Evolutionary conservation across 2,797 vertebrate species (phyloP).

Genomic region (Poecile montanus): DNA sequence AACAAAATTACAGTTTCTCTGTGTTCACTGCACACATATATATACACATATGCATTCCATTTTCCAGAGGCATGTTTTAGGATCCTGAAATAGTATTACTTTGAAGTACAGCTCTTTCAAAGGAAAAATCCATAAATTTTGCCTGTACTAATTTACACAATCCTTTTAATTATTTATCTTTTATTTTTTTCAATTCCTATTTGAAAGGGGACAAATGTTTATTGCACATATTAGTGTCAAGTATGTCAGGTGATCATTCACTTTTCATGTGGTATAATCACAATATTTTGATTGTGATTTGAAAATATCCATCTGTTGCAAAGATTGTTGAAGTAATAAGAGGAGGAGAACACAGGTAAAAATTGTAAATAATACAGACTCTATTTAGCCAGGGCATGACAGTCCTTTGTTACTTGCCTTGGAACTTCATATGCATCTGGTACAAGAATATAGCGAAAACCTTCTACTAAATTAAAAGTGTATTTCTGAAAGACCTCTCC

Average conservation of each 20-base stretch:
- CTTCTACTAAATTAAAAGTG: not conserved
- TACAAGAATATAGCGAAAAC: not conserved
- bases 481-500: not conserved
- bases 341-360: not conserved
- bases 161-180: not conserved
- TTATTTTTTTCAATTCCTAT: not conserved
- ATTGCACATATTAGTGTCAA: not conserved
- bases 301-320: not conserved
- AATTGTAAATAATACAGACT: not conserved
- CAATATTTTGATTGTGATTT: not conserved
- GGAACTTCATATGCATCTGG: not conserved
- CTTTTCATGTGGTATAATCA: not conserved
- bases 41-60: not conserved
- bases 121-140: conserved; percentile 1
- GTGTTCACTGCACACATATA: not conserved
- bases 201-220: not conserved
- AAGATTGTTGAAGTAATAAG: not conserved
- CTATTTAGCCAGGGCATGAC: not conserved
- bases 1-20: not conserved
- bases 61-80: not conserved
- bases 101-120: conserved; percentile 22
- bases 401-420: not conserved
- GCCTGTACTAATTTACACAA: not conserved
- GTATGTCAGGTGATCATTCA: not conserved
- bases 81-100: not conserved